These are phyloP conservation scores for Gari tellinella DNA, from an alignment of 2,888 invertebrate genomes.

Conservation along the genomic window DNA sequence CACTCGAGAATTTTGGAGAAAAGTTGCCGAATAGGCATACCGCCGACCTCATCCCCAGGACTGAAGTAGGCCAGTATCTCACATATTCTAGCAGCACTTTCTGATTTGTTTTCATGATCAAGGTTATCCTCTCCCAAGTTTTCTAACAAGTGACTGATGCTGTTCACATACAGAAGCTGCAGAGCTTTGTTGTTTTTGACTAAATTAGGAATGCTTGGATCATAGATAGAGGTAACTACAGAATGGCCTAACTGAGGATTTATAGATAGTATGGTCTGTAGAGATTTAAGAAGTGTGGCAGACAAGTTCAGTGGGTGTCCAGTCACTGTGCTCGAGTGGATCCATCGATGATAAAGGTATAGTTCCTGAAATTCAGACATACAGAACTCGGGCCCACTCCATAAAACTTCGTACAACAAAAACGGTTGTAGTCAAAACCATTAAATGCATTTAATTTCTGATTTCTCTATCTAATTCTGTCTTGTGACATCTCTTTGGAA, in stretches of 20 bases:
- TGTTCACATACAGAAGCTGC: constrained; percentile 68
- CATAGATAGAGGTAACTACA: constrained; percentile 56
- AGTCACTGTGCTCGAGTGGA: constrained; percentile 23
- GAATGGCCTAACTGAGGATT: constrained; percentile 69
- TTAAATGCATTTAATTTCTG: too few species aligned
- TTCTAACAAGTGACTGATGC: constrained; percentile 69
- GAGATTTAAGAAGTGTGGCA: constrained; percentile 55
- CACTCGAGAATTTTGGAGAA: constrained; percentile 69
- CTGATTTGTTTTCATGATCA: constrained; percentile 39
- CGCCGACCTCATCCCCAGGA: constrained; percentile 63
- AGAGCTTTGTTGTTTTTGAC: constrained; percentile 68
- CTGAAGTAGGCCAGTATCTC: constrained; percentile 71
- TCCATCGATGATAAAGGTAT: constrained; percentile 68
- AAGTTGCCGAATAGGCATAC: constrained; percentile 68
- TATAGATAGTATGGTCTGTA: constrained; percentile 58
- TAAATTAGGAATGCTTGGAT: constrained; percentile 28
- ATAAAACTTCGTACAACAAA: too few species aligned
- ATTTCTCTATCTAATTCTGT: too few species aligned
- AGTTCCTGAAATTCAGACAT: constrained; percentile 74
- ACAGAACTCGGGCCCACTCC: too few species aligned
- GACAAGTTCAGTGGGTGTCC: constrained; percentile 47
- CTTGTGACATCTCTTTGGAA: too few species aligned
- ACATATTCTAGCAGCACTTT: constrained; percentile 51
- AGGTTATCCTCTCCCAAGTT: constrained; percentile 46
- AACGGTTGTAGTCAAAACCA: too few species aligned